Evolutionary conservation across 2,113 vertebrate species (phyloP).

Genomic region (Laticauda colubrina): DNA sequence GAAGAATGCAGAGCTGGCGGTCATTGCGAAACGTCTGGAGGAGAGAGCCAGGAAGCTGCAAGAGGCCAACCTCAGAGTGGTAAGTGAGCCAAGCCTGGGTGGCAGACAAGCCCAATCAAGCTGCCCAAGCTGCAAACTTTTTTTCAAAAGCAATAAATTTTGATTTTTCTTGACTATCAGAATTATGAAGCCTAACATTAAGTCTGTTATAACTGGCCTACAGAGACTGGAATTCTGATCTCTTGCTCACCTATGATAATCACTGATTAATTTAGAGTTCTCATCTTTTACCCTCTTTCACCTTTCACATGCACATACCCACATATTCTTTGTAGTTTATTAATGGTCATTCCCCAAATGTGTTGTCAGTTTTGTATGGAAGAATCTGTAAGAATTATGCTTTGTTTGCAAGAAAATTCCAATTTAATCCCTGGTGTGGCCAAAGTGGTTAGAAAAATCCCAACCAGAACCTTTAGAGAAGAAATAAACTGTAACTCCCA

Average conservation of each 20-base stretch:
- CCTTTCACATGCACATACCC: not conserved
- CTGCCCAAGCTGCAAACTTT: not conserved
- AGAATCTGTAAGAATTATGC: not conserved
- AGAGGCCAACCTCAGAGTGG: slow-evolving; percentile 95
- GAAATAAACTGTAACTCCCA: not conserved
- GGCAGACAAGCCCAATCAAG: not conserved
- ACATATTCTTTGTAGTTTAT: not conserved
- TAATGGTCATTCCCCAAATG: not conserved
- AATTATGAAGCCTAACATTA: not conserved
- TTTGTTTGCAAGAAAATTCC: not conserved
- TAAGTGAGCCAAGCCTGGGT: slow-evolving; percentile 51
- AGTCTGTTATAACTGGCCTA: not conserved
- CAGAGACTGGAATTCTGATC: not conserved
- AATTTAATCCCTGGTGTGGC: not conserved
- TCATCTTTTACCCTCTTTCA: not conserved
- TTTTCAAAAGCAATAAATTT: not conserved
- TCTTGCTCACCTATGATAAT: not conserved
- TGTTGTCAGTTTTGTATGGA: not conserved
- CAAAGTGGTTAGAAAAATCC: not conserved
- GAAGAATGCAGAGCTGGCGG: slow-evolving; percentile 93
- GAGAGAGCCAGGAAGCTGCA: slow-evolving; percentile 94
- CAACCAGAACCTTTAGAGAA: not conserved
- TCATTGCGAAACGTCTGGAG: slow-evolving; percentile 94
- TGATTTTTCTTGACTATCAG: not conserved
- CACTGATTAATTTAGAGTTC: not conserved